Evolutionary conservation across 1,140 invertebrate genomes (phyloP).

Genomic region (Dufourea novaeangliae): DNA sequence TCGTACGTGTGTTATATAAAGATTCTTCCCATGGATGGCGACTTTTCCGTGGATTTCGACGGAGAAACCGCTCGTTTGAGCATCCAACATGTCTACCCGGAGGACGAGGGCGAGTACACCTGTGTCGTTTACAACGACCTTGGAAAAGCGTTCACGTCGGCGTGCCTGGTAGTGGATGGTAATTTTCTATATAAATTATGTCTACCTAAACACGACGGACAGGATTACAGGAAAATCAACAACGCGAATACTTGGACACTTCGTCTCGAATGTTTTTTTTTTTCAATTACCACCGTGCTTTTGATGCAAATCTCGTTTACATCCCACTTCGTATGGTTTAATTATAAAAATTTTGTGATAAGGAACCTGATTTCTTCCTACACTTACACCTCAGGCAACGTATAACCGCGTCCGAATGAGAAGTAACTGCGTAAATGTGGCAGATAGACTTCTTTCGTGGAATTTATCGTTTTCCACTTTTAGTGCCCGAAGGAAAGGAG

Average conservation of each 20-base stretch:
- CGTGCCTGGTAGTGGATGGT: constrained; percentile 91
- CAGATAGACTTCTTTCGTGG: no score
- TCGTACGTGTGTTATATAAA: constrained; percentile 60
- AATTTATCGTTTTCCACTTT: neutral
- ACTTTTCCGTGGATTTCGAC: constrained; percentile 86
- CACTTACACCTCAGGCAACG: neutral
- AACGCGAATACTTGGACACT: neutral
- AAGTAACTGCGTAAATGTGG: neutral
- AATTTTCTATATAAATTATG: constrained; percentile 66
- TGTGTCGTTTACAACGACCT: constrained; percentile 91
- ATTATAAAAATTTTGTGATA: constrained; percentile 5
- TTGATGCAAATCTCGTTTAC: constrained; percentile 6
- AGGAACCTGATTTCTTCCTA: neutral
- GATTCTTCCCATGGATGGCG: constrained; percentile 86
- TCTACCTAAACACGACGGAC: neutral
- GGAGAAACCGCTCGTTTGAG: constrained; percentile 86
- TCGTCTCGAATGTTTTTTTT: constrained; percentile 5
- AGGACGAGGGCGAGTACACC: constrained; percentile 94
- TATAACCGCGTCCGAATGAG: neutral
- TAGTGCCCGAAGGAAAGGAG: constrained; percentile 91
- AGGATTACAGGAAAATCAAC: neutral
- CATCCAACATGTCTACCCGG: constrained; percentile 90
- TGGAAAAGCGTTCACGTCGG: constrained; percentile 89
- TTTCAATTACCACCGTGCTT: constrained; percentile 2
- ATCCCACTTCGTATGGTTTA: neutral